These are phyloP conservation scores for Pachypsylla venusta DNA, from an alignment of 1,140 invertebrate species.

Conservation along the genomic window DNA sequence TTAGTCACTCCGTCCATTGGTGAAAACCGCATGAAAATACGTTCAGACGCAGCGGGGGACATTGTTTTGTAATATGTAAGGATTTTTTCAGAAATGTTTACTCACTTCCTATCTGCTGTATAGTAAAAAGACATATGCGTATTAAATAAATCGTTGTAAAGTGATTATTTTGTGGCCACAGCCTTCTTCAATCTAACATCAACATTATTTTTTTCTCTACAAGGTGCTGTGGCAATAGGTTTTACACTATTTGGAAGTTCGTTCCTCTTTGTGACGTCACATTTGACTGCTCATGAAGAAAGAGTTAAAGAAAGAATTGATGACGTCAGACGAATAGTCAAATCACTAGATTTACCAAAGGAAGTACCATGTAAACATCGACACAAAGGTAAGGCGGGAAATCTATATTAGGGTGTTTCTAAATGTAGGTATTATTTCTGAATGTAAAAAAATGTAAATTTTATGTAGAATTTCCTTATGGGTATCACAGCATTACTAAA, in stretches of 20 bases:
- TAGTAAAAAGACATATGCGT: too few relatives aligned
- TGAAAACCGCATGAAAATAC: too few relatives aligned
- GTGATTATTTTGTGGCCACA: too few relatives aligned
- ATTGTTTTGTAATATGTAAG: neutral
- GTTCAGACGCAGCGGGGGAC: too few relatives aligned
- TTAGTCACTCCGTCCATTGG: too few relatives aligned
- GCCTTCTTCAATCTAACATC: too few relatives aligned
- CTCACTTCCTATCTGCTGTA: too few relatives aligned
- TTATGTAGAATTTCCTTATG: too few relatives aligned
- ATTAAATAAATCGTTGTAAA: too few relatives aligned
- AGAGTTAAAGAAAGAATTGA: constrained; percentile 72
- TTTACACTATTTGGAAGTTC: constrained; percentile 86
- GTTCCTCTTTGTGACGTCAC: constrained; percentile 83
- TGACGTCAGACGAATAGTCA: constrained; percentile 72
- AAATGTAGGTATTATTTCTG: constrained; percentile 6
- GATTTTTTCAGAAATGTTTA: neutral
- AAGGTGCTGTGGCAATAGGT: constrained; percentile 77
- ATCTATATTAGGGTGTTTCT: constrained; percentile 16
- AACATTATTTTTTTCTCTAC: too few relatives aligned
- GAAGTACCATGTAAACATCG: constrained; percentile 56
- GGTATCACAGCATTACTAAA: too few relatives aligned
- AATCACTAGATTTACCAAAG: constrained; percentile 71
- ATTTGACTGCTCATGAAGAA: constrained; percentile 78
- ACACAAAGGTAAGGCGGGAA: constrained; percentile 49
- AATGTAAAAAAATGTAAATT: too few relatives aligned